Percentiles rank a stretch among this genome's conserved stretches.
Evolutionary conservation across 1,140 invertebrate genomes (phyloP).

Genomic region (Rhizoglyphus robini): DNA sequence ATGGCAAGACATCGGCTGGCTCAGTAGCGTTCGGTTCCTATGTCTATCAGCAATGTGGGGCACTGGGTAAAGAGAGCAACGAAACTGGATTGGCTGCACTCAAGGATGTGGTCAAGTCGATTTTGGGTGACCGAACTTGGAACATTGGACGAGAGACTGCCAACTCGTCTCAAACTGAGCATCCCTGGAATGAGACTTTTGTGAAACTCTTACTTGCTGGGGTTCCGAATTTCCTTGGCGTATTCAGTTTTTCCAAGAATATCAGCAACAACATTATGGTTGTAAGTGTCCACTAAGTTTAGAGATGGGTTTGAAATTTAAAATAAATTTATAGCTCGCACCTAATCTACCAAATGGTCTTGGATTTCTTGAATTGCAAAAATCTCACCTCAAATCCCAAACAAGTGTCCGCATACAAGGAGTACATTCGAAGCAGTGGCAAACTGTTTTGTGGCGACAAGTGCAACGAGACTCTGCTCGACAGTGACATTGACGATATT

Average conservation of each 20-base stretch:
- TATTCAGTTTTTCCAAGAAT: not conserved
- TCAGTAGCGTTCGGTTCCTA: not conserved
- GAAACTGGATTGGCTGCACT: not conserved
- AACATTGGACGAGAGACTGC: slow-evolving; percentile 3
- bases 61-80: not conserved
- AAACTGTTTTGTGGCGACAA: slow-evolving; percentile 1
- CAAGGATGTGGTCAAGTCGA: not conserved
- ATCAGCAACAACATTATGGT: not conserved
- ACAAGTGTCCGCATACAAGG: slow-evolving; percentile 35
- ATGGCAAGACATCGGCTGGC: not conserved
- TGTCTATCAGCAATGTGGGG: slow-evolving; percentile 2
- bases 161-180: too few species aligned
- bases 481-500: slow-evolving; percentile 16
- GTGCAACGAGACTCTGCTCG: not conserved
- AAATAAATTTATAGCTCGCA: not conserved
- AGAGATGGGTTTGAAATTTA: not conserved
- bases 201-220: not conserved
- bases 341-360: not conserved
- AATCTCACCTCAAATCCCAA: not conserved
- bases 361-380: slow-evolving; percentile 1
- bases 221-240: not conserved
- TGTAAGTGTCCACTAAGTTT: not conserved
- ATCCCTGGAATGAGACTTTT: too few species aligned
- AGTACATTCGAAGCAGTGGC: slow-evolving; percentile 37
- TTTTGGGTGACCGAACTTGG: not conserved